Percentiles rank a stretch among this genome's conserved stretches.
Evolutionary conservation across 2,888 invertebrate genomes (phyloP).

Genomic region (Argyresthia albistria): DNA sequence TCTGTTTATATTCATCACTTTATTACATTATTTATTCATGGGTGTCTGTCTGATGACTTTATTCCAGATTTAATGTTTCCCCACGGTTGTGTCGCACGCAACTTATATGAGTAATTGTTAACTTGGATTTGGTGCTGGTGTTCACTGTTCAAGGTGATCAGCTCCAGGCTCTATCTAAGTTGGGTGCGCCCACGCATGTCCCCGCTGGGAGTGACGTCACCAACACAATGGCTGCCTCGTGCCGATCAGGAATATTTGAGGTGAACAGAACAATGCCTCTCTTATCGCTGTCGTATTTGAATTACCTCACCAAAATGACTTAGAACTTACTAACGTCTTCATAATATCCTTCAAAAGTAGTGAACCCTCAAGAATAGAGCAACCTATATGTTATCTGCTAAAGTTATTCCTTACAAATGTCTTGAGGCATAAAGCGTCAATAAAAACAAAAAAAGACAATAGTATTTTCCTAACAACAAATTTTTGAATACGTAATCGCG

Average conservation of each 20-base stretch:
- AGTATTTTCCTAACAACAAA: conserved; percentile 54
- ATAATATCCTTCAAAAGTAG: too few species aligned
- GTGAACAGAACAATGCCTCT: conserved; percentile 1
- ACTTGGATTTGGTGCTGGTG: conserved; percentile 7
- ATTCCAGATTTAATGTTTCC: conserved; percentile 8
- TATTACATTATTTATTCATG: conserved; percentile 7
- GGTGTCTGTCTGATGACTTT: conserved; percentile 4
- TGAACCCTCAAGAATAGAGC: conserved; percentile 10
- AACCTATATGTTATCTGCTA: conserved; percentile 30
- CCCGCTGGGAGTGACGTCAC: conserved; percentile 25
- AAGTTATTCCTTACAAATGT: conserved; percentile 29
- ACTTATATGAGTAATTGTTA: background rate
- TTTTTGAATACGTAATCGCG: conserved; percentile 59
- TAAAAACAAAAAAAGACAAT: conserved; percentile 49
- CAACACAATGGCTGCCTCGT: conserved; percentile 3
- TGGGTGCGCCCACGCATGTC: conserved; percentile 52
- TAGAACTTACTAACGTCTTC: too few species aligned
- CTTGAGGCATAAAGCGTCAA: conserved; percentile 43
- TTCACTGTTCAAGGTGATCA: conserved; percentile 58
- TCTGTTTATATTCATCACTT: conserved; percentile 7
- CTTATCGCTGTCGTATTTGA: conserved; percentile 3
- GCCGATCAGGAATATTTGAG: background rate
- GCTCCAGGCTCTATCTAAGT: conserved; percentile 9
- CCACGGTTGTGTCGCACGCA: background rate
- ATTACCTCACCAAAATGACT: too few species aligned